Percentiles rank a stretch among this genome's conserved stretches.
Evolutionary conservation across 2,113 vertebrate genomes (phyloP).

Genomic region (Forbesichthys agassizii): DNA sequence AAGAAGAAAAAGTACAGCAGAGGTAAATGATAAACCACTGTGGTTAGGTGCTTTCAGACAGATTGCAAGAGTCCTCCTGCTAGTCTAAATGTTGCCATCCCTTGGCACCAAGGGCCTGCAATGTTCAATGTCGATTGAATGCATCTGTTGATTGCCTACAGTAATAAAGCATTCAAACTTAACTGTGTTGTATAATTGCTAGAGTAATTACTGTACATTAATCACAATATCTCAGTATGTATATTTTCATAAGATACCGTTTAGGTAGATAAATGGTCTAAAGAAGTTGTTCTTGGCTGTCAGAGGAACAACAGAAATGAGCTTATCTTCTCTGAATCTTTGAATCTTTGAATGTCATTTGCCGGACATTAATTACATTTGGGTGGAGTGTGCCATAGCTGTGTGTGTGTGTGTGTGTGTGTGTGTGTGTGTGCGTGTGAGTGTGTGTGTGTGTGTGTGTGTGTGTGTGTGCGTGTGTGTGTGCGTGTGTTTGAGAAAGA

Average conservation of each 20-base stretch:
- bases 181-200: too few relatives aligned
- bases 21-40: background rate
- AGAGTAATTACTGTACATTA: too few relatives aligned
- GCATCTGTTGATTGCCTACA: too few relatives aligned
- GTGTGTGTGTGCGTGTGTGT: background rate
- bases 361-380: too few relatives aligned
- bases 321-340: background rate
- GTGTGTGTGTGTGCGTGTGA: background rate
- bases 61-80: background rate
- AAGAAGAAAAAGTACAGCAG: background rate
- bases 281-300: too few relatives aligned
- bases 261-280: too few relatives aligned
- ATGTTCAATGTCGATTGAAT: too few relatives aligned
- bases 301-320: too few relatives aligned
- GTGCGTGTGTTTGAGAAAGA: constrained; percentile 2
- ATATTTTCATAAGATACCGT: too few relatives aligned
- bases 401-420: background rate
- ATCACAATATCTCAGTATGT: too few relatives aligned
- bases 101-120: background rate
- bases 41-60: background rate
- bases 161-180: too few relatives aligned
- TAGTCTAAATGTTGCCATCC: background rate
- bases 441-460: too few relatives aligned
- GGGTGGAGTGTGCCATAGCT: background rate
- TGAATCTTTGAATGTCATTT: background rate